These are phyloP conservation scores for Sus scrofa DNA, from an alignment of 2,113 vertebrate genomes.

Conservation along the genomic window DNA sequence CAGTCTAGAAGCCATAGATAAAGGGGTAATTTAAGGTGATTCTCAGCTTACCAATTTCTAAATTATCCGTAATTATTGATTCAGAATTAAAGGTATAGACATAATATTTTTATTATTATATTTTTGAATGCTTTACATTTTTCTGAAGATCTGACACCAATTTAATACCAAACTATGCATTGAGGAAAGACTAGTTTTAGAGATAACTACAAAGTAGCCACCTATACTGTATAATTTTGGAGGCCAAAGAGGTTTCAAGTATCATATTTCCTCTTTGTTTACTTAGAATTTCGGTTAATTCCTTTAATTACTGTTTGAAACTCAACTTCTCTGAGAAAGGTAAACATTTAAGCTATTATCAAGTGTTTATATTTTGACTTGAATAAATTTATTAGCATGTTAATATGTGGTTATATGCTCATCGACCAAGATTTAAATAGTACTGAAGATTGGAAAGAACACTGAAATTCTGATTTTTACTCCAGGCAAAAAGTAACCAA, in stretches of 20 bases:
- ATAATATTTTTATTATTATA: neutral
- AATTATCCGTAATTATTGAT: neutral
- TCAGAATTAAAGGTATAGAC: neutral
- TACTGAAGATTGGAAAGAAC: neutral
- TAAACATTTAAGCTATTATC: constrained; percentile 21
- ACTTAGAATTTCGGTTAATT: neutral
- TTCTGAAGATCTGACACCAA: neutral
- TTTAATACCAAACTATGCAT: neutral
- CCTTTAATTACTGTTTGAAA: constrained; percentile 52
- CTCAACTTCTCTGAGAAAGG: neutral
- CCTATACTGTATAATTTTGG: neutral
- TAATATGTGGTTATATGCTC: neutral
- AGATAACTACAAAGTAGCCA: neutral
- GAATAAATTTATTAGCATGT: constrained; percentile 10
- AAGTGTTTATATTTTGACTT: constrained; percentile 37
- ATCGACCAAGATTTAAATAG: neutral
- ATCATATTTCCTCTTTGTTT: neutral
- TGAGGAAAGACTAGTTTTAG: neutral
- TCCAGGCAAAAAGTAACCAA: neutral
- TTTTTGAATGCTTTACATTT: neutral
- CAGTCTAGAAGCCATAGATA: neutral
- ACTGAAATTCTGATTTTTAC: neutral
- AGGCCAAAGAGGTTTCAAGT: neutral
- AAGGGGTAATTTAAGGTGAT: neutral
- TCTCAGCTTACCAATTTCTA: neutral